A percentile compares a stretch with the other conserved stretches of the same genome.
Evolutionary conservation across 2,888 invertebrate genomes (phyloP).

Genomic region (Anoplius nigerrimus): DNA sequence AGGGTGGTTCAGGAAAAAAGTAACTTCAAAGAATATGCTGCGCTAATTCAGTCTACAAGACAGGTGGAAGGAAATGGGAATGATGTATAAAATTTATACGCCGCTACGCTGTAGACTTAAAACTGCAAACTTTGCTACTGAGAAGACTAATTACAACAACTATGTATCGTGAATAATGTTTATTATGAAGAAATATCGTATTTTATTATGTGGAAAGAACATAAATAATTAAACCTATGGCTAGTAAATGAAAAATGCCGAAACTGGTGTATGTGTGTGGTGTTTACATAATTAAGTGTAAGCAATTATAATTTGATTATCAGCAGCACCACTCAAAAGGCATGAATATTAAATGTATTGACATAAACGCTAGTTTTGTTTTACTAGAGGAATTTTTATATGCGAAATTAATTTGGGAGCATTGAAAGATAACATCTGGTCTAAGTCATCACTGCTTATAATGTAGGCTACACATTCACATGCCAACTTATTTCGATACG

Average conservation of each 20-base stretch:
- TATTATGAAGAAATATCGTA: constrained; percentile 70
- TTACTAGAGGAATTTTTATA: neutral
- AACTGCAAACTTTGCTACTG: constrained; percentile 66
- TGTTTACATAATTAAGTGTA: constrained; percentile 50
- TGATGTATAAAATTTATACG: constrained; percentile 59
- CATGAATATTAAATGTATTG: neutral
- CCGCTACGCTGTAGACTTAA: constrained; percentile 58
- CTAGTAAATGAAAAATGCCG: constrained; percentile 53
- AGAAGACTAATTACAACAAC: constrained; percentile 69
- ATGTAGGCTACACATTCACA: no score
- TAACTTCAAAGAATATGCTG: constrained; percentile 74
- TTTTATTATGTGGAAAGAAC: constrained; percentile 72
- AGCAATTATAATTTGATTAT: constrained; percentile 36
- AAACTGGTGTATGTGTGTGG: constrained; percentile 55
- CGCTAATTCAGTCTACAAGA: constrained; percentile 54
- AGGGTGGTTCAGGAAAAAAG: constrained; percentile 79
- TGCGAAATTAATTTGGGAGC: constrained; percentile 12
- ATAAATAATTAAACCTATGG: constrained; percentile 66
- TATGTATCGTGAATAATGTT: constrained; percentile 69
- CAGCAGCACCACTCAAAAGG: constrained; percentile 1
- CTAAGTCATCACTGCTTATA: neutral
- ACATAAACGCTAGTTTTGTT: neutral
- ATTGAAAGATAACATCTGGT: constrained; percentile 26
- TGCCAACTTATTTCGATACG: no score
- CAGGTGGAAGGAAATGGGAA: constrained; percentile 44